A percentile compares a stretch with the other conserved stretches of the same genome.
Conservation (phyloP, 1,140 invertebrate species). For the Drosophila prosaltans region DNA sequence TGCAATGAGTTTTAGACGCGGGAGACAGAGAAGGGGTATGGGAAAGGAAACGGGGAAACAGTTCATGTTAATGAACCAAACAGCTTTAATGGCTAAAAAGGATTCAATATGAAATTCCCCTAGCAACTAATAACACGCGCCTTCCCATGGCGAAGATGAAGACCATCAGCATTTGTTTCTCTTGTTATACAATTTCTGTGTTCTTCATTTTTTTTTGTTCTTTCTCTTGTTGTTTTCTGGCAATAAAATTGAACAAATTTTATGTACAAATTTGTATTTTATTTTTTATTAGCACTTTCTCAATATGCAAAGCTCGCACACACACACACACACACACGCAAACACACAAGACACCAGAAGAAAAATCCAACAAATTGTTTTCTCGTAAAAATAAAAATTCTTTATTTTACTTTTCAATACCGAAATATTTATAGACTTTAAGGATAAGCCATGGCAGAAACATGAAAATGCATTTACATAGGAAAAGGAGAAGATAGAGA, state of each 20-base stretch:
- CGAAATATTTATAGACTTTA: slow-evolving; percentile 78
- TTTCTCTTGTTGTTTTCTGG: slow-evolving; percentile 34
- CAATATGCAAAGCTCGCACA: slow-evolving; percentile 59
- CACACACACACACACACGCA: slow-evolving; percentile 23
- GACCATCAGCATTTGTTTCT: not conserved
- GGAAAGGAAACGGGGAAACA: too few relatives aligned
- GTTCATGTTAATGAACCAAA: slow-evolving; percentile 17
- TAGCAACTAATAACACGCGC: not conserved
- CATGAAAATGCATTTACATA: slow-evolving; percentile 82
- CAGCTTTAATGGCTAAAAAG: slow-evolving; percentile 14
- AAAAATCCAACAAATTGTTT: slow-evolving; percentile 59
- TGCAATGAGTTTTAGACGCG: not conserved
- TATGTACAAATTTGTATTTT: slow-evolving; percentile 77
- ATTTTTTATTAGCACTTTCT: slow-evolving; percentile 78
- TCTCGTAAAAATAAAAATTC: slow-evolving; percentile 61
- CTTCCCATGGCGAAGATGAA: not conserved
- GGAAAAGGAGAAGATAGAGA: slow-evolving; percentile 26
- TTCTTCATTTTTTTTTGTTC: not conserved
- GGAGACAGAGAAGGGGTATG: too few relatives aligned
- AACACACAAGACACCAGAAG: slow-evolving; percentile 3
- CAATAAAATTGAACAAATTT: slow-evolving; percentile 74
- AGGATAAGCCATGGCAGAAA: slow-evolving; percentile 72
- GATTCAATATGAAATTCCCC: slow-evolving; percentile 7
- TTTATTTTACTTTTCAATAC: slow-evolving; percentile 71
- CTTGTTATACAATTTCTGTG: not conserved